A percentile compares a stretch with the other conserved stretches of the same genome.
These are phyloP conservation scores for Callithrix jacchus DNA, from an alignment of 2,113 vertebrate species.

Conservation along the genomic window DNA sequence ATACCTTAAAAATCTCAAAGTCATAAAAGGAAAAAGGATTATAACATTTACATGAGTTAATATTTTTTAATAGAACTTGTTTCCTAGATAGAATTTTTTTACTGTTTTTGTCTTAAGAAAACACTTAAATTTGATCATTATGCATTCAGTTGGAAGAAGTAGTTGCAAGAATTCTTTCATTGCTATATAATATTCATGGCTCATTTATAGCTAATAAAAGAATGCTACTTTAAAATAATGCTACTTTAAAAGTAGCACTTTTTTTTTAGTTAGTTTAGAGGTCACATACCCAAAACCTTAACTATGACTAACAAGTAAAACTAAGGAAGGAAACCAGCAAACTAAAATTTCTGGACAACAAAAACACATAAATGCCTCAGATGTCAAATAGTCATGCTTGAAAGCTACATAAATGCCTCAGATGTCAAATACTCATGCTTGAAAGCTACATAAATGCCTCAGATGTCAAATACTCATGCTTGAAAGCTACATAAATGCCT, in stretches of 20 bases:
- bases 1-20: slow-evolving; percentile 21
- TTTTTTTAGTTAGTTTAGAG: not conserved
- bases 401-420: not conserved
- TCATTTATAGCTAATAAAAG: slow-evolving; percentile 18
- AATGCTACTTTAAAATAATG: not conserved
- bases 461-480: not conserved
- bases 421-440: not conserved
- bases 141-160: slow-evolving; percentile 6
- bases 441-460: not conserved
- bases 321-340: not conserved
- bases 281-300: not conserved
- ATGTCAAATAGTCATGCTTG: not conserved
- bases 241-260: not conserved
- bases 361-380: not conserved
- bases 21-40: not conserved
- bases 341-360: not conserved
- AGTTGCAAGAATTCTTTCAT: slow-evolving; percentile 6
- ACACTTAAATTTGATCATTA: not conserved
- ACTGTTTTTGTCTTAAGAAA: slow-evolving; percentile 35
- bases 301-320: slow-evolving; percentile 20
- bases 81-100: slow-evolving; percentile 8
- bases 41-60: slow-evolving; percentile 39
- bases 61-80: slow-evolving; percentile 41
- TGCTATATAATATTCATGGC: not conserved
- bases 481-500: not conserved